phyloP scores from a whole-genome alignment of 2,797 vertebrate genomes.

The Poecilia gillii region DNA sequence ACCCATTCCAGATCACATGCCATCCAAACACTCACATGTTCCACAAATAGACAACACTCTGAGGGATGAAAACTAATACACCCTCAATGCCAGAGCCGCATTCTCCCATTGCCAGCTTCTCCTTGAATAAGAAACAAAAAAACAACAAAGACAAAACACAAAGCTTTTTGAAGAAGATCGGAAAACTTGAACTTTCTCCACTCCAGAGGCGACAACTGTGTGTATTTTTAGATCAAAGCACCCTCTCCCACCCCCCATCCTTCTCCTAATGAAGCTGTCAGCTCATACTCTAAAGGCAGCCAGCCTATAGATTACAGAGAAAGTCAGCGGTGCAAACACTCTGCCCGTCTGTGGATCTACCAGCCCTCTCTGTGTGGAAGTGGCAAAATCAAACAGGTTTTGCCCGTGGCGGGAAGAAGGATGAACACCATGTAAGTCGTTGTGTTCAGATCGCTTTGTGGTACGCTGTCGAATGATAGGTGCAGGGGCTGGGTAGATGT shows the following conservation, averaged over 20 bases:
- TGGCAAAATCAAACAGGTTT: conserved; percentile 40
- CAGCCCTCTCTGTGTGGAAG: conserved; percentile 28
- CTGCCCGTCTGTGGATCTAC: conserved; percentile 32
- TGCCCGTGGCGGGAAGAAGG: background rate
- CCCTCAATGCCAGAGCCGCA: conserved; percentile 31
- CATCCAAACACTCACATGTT: conserved; percentile 34
- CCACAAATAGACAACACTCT: conserved; percentile 36
- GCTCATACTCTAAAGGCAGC: conserved; percentile 63
- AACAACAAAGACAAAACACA: conserved; percentile 18
- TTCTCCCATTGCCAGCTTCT: conserved; percentile 33
- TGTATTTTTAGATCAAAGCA: conserved; percentile 83
- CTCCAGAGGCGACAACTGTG: conserved; percentile 63
- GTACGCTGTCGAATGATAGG: conserved; percentile 25
- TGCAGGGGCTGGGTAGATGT: conserved; percentile 53
- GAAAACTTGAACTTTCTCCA: conserved; percentile 71
- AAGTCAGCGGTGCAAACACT: conserved; percentile 46
- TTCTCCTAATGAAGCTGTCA: conserved; percentile 76
- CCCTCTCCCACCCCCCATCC: background rate
- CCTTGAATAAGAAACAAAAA: background rate
- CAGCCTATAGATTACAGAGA: conserved; percentile 68
- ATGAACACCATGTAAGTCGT: conserved; percentile 1
- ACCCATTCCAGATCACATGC: background rate
- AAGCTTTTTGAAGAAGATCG: conserved; percentile 58
- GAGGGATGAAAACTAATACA: conserved; percentile 40
- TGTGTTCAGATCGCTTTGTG: conserved; percentile 1